Percentiles rank a stretch among this genome's conserved stretches.
Conservation (phyloP, 2,113 vertebrate genomes). For the Tragelaphus scriptus region DNA sequence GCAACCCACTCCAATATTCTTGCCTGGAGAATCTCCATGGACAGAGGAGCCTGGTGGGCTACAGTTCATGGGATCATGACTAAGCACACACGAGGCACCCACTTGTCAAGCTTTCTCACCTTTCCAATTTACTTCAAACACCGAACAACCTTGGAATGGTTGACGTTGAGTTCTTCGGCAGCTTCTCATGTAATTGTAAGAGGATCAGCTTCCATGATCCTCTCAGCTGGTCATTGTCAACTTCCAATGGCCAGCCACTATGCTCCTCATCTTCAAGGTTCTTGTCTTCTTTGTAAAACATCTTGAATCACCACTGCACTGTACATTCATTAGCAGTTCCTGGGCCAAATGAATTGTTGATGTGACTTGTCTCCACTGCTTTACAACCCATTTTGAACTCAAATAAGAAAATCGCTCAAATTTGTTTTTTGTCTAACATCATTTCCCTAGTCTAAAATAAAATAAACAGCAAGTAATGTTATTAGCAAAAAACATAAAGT, state of each 20-base stretch:
- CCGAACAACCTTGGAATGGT: background rate
- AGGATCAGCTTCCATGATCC: background rate
- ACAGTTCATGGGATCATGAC: background rate
- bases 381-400: background rate
- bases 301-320: background rate
- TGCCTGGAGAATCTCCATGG: background rate
- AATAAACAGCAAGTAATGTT: background rate
- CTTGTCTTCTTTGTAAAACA: background rate
- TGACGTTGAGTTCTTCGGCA: fast-evolving
- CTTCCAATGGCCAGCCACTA: background rate
- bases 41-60: background rate
- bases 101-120: background rate
- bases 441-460: background rate
- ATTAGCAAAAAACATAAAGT: background rate
- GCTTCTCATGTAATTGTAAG: background rate
- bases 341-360: background rate
- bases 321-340: background rate
- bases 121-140: background rate
- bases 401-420: background rate
- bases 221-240: background rate
- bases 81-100: background rate
- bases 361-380: background rate
- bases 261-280: background rate
- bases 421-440: background rate
- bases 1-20: background rate